Evolutionary conservation across 2,888 invertebrate species (phyloP), one percentile per base, ranked within the genome.

Genomic region (Boloria selene): DNA sequence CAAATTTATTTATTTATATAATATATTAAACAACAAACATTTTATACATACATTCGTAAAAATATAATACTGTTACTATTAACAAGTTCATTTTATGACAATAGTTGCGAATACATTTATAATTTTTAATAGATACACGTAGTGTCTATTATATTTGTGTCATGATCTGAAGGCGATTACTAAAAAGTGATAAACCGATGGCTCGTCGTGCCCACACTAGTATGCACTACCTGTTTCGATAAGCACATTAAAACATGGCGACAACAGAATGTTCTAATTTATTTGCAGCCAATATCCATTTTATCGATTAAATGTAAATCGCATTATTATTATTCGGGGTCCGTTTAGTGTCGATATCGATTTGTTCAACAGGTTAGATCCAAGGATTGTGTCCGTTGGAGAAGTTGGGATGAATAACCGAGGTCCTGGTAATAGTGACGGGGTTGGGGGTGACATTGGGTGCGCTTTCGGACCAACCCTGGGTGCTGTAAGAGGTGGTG

Each of bases 351-450:
- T 31, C 31, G 18, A 47, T 59, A 53, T 54, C 64, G 45, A 53
- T 67, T 45, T 61, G 47, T 13, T 17, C 52, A 69, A 52, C 50
- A 69, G 17, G 38, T 81, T 81, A 87, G 49, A 75, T 70, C 86
- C 86, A 87, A 68, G 83, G 78, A 74, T 69, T 69, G 63, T 78
- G 74, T 14, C 77, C 73, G 50, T 77, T 79, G 17, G 84, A 76
- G 66, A 85, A 78, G 1, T 85, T 81, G 67, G 88, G 89, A 70
- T 87, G 89, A 38, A 80, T 74, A 42, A 87, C 73, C 7, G 88
- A 87, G 38, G 84, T 80, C 65, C 86, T 82, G 4, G 88, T 87
- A 16, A 84, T 74, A 7, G 85, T 83, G 17, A 83, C 79, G 3
- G 87, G 81, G 10, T 77, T 69, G 16, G 79, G 77, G 10, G 78